Percentiles rank a stretch among this genome's conserved stretches.
These are phyloP conservation scores for Heliocidaris erythrogramma DNA, from an alignment of 35 echinoderm and acorn worm genomes.

Conservation along the genomic window DNA sequence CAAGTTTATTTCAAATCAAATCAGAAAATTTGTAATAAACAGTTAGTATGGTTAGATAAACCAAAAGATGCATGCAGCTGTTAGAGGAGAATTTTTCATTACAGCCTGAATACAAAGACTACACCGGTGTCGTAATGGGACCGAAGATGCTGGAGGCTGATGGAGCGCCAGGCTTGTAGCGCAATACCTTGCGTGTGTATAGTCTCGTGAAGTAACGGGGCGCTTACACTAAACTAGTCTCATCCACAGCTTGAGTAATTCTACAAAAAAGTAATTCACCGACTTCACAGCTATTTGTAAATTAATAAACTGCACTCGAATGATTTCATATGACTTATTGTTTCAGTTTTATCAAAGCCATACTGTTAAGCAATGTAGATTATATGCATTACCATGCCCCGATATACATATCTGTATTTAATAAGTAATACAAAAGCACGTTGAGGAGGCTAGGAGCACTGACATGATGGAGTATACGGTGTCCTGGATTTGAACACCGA, in stretches of 20 bases:
- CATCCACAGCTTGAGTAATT: background rate
- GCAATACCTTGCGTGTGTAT: slow-evolving; percentile 34
- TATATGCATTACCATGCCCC: background rate
- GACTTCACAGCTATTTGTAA: too few relatives aligned
- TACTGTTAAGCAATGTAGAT: too few relatives aligned
- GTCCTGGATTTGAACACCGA: slow-evolving; percentile 25
- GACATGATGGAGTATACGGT: slow-evolving; percentile 15
- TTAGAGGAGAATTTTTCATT: background rate
- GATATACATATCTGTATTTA: background rate
- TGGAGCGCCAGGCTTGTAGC: background rate
- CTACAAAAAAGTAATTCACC: background rate
- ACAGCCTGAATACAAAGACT: background rate
- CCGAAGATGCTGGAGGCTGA: slow-evolving; percentile 6
- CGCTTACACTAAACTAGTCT: background rate
- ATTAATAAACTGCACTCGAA: too few relatives aligned
- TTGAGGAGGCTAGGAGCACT: background rate
- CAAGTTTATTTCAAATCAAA: too few relatives aligned
- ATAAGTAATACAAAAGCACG: background rate
- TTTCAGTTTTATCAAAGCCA: too few relatives aligned
- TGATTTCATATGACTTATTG: too few relatives aligned
- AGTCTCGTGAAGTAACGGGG: background rate
- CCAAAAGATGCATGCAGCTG: too few relatives aligned
- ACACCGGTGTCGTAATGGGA: background rate
- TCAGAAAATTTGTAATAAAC: too few relatives aligned
- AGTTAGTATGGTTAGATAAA: too few relatives aligned